Conservation (phyloP, 2,113 vertebrate species). For the Vidua macroura region DNA sequence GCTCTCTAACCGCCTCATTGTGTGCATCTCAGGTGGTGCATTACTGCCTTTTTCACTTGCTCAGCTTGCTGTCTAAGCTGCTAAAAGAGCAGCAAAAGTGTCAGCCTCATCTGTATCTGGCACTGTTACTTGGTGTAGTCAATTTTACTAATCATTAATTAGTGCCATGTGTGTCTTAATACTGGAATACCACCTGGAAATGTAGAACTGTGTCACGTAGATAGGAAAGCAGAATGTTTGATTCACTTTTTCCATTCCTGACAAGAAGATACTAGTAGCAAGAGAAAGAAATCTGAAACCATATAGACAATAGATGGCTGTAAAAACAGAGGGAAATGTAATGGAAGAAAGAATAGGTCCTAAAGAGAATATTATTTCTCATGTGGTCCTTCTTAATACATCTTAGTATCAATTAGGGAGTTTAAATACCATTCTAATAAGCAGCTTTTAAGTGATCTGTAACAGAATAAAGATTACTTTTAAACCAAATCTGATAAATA, state of each 20-base stretch:
- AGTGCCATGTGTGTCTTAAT: not conserved
- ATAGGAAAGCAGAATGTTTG: not conserved
- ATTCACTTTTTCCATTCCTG: not conserved
- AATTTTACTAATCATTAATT: not conserved
- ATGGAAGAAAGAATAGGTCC: not conserved
- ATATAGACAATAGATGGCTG: not conserved
- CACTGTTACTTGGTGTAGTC: not conserved
- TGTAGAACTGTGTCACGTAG: not conserved
- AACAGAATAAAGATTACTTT: not conserved
- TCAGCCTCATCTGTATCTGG: not conserved
- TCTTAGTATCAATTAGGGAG: not conserved
- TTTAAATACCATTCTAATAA: not conserved
- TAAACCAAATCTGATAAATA: not conserved
- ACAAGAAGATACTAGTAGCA: not conserved
- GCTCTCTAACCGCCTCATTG: not conserved
- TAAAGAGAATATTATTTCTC: not conserved
- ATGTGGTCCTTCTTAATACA: not conserved
- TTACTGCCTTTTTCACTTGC: not conserved
- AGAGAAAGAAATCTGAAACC: not conserved
- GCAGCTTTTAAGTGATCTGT: not conserved
- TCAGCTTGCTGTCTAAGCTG: not conserved
- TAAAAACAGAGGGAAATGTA: not conserved
- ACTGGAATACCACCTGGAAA: not conserved
- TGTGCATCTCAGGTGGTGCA: not conserved
- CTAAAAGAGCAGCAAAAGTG: not conserved